phyloP scores from a whole-genome alignment of 2,888 invertebrate species.

The Diaperis boleti region DNA sequence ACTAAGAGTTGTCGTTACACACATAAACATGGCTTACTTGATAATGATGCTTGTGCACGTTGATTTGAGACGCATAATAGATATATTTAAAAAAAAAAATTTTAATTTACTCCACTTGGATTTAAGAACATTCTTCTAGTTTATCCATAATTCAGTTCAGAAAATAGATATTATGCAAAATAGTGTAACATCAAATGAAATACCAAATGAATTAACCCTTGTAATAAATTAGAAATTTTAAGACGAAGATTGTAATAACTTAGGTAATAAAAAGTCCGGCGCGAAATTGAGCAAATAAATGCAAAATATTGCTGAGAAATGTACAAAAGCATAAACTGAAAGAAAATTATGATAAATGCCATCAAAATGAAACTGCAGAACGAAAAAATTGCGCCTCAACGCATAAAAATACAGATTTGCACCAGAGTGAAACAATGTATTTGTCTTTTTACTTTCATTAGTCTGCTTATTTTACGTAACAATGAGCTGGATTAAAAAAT shows the following conservation, averaged over 20 bases:
- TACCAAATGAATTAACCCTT: constrained; percentile 20
- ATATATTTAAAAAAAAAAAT: no score
- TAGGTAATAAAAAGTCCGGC: neutral
- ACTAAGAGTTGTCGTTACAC: no score
- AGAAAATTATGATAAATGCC: constrained; percentile 21
- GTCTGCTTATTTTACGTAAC: no score
- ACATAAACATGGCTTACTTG: no score
- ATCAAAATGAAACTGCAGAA: constrained; percentile 2
- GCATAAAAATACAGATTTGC: no score
- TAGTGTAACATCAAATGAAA: constrained; percentile 27
- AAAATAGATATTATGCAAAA: constrained; percentile 3
- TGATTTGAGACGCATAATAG: no score
- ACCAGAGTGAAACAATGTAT: constrained; percentile 4
- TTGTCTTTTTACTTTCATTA: no score
- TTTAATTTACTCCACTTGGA: no score
- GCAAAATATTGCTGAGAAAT: constrained; percentile 6
- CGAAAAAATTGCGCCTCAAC: neutral
- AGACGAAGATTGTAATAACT: constrained; percentile 17
- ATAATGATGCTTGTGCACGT: no score
- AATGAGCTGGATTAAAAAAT: no score
- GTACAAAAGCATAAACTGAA: constrained; percentile 3
- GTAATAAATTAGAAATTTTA: constrained; percentile 21
- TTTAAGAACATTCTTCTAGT: no score
- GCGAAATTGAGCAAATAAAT: constrained; percentile 13
- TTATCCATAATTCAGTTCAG: no score